Percentiles rank a stretch among this genome's conserved stretches.
These are phyloP conservation scores for Arrhopalites spinosus DNA, from an alignment of 2,888 invertebrate species.

Conservation along the genomic window DNA sequence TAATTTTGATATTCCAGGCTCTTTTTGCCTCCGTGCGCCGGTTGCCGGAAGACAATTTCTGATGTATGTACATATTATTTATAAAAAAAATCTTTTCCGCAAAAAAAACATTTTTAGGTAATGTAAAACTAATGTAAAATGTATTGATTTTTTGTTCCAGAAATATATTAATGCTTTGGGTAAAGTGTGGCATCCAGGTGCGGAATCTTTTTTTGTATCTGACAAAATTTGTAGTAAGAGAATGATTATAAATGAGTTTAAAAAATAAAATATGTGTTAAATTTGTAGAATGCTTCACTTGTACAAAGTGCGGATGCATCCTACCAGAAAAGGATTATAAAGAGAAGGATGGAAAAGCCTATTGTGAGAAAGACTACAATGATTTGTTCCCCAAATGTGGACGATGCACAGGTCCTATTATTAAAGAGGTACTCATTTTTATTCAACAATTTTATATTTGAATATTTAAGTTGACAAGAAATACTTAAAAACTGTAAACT, in stretches of 20 bases:
- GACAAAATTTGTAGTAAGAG: too few relatives aligned
- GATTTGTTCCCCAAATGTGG: slow-evolving; percentile 53
- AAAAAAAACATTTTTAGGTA: neutral
- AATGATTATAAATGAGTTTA: too few relatives aligned
- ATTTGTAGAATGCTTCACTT: slow-evolving; percentile 42
- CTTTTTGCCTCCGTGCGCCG: slow-evolving; percentile 36
- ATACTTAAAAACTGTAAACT: neutral
- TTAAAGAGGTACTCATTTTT: neutral
- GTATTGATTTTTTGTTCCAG: neutral
- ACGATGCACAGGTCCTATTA: slow-evolving; percentile 47
- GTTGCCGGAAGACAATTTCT: slow-evolving; percentile 31
- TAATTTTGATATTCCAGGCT: neutral
- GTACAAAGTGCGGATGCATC: slow-evolving; percentile 48
- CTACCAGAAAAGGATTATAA: slow-evolving; percentile 34
- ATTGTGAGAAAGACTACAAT: slow-evolving; percentile 50
- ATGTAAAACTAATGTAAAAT: neutral
- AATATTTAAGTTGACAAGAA: neutral
- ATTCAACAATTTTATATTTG: neutral
- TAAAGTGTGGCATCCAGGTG: slow-evolving; percentile 52
- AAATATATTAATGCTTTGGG: slow-evolving; percentile 48
- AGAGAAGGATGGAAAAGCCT: slow-evolving; percentile 51
- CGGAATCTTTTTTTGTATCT: neutral
- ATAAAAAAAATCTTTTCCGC: neutral
- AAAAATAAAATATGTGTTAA: too few relatives aligned
- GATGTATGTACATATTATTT: slow-evolving; percentile 26